These are phyloP conservation scores for Camponotus vicinus DNA, from an alignment of 1,140 invertebrate species.

Conservation along the genomic window DNA sequence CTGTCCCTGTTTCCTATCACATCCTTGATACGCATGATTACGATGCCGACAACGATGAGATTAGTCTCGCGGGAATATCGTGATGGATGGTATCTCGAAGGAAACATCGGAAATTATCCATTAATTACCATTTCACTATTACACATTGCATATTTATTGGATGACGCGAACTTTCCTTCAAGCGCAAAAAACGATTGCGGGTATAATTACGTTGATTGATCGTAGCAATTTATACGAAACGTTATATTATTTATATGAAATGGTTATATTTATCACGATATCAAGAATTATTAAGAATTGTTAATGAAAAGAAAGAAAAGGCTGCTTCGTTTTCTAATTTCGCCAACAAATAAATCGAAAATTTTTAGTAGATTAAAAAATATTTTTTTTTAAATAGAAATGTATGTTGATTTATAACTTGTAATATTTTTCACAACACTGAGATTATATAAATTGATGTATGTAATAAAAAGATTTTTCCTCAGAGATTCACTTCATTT, in stretches of 20 bases:
- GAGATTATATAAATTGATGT: not conserved
- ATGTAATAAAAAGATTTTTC: not conserved
- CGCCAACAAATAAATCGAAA: not conserved
- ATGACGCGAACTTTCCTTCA: constrained; percentile 30
- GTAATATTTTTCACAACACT: not conserved
- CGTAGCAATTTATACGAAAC: not conserved
- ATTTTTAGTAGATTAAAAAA: not conserved
- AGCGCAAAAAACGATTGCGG: constrained; percentile 13
- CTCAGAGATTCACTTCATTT: not conserved
- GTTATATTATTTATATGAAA: no score
- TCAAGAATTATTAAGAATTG: not conserved
- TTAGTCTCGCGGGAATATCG: constrained; percentile 38
- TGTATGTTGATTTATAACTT: not conserved
- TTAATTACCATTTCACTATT: constrained; percentile 63
- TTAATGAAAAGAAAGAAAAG: not conserved
- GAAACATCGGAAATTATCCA: constrained; percentile 66
- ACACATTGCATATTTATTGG: constrained; percentile 44
- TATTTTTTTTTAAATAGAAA: not conserved
- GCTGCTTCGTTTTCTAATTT: not conserved
- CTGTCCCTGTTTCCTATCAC: constrained; percentile 11
- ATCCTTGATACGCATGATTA: not conserved
- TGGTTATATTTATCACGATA: not conserved
- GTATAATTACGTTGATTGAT: constrained; percentile 50
- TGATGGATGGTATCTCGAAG: constrained; percentile 57
- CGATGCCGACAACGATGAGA: constrained; percentile 1